phyloP scores from a whole-genome alignment of 1,140 invertebrate species.

The Drosophila lacteicornis region DNA sequence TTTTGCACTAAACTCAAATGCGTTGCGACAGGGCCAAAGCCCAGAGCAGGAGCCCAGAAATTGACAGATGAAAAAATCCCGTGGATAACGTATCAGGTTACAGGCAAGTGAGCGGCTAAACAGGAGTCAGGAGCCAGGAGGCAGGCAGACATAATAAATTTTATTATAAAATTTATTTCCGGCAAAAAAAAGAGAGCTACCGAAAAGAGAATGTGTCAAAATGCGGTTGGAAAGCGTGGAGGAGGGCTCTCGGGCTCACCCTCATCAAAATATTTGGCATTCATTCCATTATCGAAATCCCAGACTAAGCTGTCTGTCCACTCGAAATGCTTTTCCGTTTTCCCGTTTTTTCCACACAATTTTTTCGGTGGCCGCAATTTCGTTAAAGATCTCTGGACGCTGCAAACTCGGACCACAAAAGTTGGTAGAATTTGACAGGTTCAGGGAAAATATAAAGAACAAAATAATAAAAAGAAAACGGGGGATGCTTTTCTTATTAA shows the following conservation, averaged over 20 bases:
- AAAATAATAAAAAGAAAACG: neutral
- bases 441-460: neutral
- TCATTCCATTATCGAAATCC: slow-evolving; percentile 83
- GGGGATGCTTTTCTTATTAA: slow-evolving; percentile 26
- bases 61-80: slow-evolving; percentile 67
- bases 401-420: slow-evolving; percentile 55
- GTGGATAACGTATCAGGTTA: slow-evolving; percentile 75
- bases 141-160: slow-evolving; percentile 74
- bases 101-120: slow-evolving; percentile 59
- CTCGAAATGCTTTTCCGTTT: slow-evolving; percentile 32
- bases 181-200: slow-evolving; percentile 6
- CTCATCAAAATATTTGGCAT: slow-evolving; percentile 82
- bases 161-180: slow-evolving; percentile 83
- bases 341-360: slow-evolving; percentile 23
- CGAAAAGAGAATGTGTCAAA: slow-evolving; percentile 70
- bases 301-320: slow-evolving; percentile 70
- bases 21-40: slow-evolving; percentile 39
- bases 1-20: slow-evolving; percentile 60
- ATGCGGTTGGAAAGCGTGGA: slow-evolving; percentile 63
- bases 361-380: slow-evolving; percentile 25
- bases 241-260: slow-evolving; percentile 34
- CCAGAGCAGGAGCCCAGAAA: slow-evolving; percentile 42
- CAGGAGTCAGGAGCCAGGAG: slow-evolving; percentile 16
- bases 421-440: slow-evolving; percentile 49
- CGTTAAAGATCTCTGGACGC: slow-evolving; percentile 49